Evolutionary conservation across 2,797 vertebrate genomes (phyloP), one percentile per base, ranked within the genome.

Genomic region (Acanthiza pusilla): DNA sequence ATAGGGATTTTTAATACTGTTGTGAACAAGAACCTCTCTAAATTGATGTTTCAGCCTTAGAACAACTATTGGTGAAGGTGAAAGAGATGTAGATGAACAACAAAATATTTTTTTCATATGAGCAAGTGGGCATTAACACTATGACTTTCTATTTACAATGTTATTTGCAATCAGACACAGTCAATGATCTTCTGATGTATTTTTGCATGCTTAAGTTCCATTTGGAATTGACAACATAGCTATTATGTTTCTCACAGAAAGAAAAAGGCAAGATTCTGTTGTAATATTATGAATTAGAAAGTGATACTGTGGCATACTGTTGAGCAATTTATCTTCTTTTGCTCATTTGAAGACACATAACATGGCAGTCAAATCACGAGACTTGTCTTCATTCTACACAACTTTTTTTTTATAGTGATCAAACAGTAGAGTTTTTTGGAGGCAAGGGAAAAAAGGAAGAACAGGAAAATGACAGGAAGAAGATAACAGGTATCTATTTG

Each of bases 31-130:
- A 17, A 51, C 6, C 5, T 81, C 12, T 53, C 18, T 63, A 29
- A 55, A 40, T 7, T 47, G 45, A 27, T 2, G 17, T 12, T 55
- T 61, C 20, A 55, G 6, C n/a, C 21, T 67, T 47, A 71, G 20
- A 19, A 36, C 3, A 75, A 26, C 32, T 57, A n/a, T 7, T 68
- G 27, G 8, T 68, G 63, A 87, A 61, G 14, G 16, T 38, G 21
- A 77, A 55, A 87, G 19, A 43, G 27, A 11, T 2, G 14, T 14
- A 42, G 12, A 63, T 40, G 3, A 34, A 61, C 5, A 26, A 3
- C 40, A 27, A 48, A 29, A 22, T 12, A 36, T 27, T 1, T 1
- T 7, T 62, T 77, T 85, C 2, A 3, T 51, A 36, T 4, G 0
- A 8, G 11, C 29, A 60, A 67, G 9, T 36, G 17, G 13, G 9